phyloP scores from a whole-genome alignment of 2,888 invertebrate genomes.

The Caradrina clavipalpis region DNA sequence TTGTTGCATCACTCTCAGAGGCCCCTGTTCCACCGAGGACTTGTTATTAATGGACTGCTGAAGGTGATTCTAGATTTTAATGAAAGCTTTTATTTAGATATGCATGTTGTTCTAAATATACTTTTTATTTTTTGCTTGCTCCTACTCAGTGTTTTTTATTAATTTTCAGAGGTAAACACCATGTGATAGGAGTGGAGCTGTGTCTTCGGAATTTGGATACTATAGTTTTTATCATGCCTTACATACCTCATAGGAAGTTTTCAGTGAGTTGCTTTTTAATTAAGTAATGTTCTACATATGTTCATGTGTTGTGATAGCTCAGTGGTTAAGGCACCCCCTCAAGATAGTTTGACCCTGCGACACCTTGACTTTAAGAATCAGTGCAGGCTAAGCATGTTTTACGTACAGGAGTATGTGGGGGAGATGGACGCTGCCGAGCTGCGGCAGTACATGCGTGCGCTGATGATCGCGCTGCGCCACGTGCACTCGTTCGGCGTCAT shows the following conservation, averaged over 20 bases:
- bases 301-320: no score
- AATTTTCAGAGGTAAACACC: conserved; percentile 93
- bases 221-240: conserved; percentile 97
- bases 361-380: neutral
- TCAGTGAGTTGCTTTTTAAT: conserved; percentile 89
- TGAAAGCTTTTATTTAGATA: neutral
- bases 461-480: conserved; percentile 94
- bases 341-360: no score
- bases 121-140: no score
- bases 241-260: conserved; percentile 95
- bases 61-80: neutral
- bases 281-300: no score
- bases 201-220: conserved; percentile 95
- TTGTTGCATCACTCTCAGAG: neutral
- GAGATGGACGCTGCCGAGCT: conserved; percentile 93
- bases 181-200: conserved; percentile 95
- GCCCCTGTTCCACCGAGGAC: conserved; percentile 1
- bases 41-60: neutral
- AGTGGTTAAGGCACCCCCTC: no score
- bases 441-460: conserved; percentile 94
- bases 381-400: neutral
- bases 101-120: neutral
- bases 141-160: neutral
- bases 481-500: conserved; percentile 96
- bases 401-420: conserved; percentile 93